Base-by-base conservation (phyloP, 2,888 invertebrate species). In the Arge pagana region DNA sequence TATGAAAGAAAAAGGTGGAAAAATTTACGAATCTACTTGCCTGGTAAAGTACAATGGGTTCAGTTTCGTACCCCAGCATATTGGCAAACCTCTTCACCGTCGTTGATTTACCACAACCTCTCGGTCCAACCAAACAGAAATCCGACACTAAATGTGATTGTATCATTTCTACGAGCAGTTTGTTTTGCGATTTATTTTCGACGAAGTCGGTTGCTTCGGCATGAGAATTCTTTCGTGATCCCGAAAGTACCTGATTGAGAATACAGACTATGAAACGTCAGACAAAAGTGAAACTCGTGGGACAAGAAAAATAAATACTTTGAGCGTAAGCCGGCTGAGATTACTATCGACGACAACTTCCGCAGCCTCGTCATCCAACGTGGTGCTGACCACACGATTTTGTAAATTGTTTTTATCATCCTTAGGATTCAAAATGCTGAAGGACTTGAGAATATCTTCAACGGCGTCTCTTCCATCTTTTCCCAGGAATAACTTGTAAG, bases 101-200 rank as follows among this genome's bases (percentile, higher is more conserved):
- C 2, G 88, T 84, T 53, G 90, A 91, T 78, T 98, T 98, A 0
- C 97, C 97, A 69, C 95, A 93, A 30, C 97, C 97, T 78, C 88
- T 87, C 54, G 91, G 87, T 40, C 96, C 93, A 63, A 97, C 82
- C 23, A 97, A 76, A 76, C 96, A 96, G 64, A 95, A 86, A 78
- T 97, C 96, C 2, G 87, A 85, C 2, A 86, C 85, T 53, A 85
- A 80, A 71, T 91, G 89, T 52, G 90, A 89, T 71, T 91, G 82
- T 28, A 93, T 70, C 79, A 96, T 80, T 58, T 90, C 86, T 37
- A 88, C 83, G 42, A 97, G 73, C 35, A 95, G 75, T 51, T 83
- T 80, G 58, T 89, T 88, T 73, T 96, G 96, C 68, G 91, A 90
- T 11, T 82, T 80, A 0, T 93, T 91, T 64, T 87, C 83, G 3